Evolutionary conservation across 1,140 invertebrate species (phyloP), one percentile per base, ranked within the genome.

Genomic region (Trichoplusia ni): DNA sequence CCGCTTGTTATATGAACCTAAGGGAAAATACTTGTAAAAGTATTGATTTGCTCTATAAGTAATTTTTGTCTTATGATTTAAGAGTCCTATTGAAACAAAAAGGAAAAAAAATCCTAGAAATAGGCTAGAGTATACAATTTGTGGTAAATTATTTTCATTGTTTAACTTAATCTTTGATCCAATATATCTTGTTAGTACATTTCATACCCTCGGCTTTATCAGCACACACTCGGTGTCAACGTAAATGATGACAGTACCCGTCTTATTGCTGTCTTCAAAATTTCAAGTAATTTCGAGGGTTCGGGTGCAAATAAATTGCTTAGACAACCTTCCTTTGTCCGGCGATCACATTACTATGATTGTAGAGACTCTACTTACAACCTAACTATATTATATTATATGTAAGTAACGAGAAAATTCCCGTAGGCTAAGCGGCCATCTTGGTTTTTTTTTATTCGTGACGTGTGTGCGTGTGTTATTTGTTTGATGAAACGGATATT

Each of bases 231-330:
- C 8, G 5, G 29, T n/a, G 11, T 9, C 14, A 31, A n/a, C 46
- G 6, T 16, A 8, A 9, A 11, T 33, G 13, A 18, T 0, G 9
- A 49, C 46, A 31, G 25, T 29, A n/a, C n/a, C n/a, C 46, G 13
- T 49, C 46, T 49, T 49, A 49, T 31, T 49, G 29, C 46, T 49
- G 46, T 49, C 46, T 31, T 49, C 53, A 56, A 56, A 42, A 56
- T 56, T 56, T 56, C 18, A 40, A 40, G 53, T 27, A 56, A 56
- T 42, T 27, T n/a, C 13, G 13, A 56, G 35, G 53, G 35, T 40
- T 14, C 33, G 37, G 33, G 53, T 29, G 16, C 35, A 40, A 56
- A 56, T 56, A 56, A 56, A 56, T 56, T 56, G 53, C 23, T 21
- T 25, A 29, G 14, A 40, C 23, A 42, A 14, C 37, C 37, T 40